These are phyloP conservation scores for Thalassarche chlororhynchos DNA, from an alignment of 2,113 vertebrate genomes.

Conservation along the genomic window DNA sequence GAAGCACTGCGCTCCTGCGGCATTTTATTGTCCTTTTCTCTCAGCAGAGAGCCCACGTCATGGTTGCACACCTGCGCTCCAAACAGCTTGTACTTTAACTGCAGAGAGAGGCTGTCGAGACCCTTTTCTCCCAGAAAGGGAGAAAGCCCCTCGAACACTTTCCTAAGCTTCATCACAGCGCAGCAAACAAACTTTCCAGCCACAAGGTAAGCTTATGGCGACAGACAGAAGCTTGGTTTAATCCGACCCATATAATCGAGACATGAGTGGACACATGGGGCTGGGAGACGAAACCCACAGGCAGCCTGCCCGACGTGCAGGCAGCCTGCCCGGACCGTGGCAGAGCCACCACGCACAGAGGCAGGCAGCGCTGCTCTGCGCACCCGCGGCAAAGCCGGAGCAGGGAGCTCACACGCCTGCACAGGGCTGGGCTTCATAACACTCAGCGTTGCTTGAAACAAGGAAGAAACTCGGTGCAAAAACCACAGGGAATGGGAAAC, in stretches of 20 bases:
- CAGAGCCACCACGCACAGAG: not conserved
- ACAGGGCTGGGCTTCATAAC: not conserved
- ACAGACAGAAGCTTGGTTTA: not conserved
- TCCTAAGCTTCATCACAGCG: not conserved
- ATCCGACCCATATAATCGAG: rapidly evolving
- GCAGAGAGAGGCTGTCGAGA: not conserved
- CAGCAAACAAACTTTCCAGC: not conserved
- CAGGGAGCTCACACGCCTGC: not conserved
- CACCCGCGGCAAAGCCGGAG: not conserved
- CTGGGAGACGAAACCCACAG: not conserved
- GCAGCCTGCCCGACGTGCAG: not conserved
- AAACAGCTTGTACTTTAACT: not conserved
- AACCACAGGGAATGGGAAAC: not conserved
- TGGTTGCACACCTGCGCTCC: not conserved
- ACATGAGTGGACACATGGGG: not conserved
- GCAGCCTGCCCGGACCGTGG: not conserved
- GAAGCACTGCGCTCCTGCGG: not conserved
- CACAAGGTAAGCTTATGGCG: not conserved
- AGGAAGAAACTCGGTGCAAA: not conserved
- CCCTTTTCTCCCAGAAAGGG: not conserved
- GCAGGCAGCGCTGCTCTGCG: not conserved
- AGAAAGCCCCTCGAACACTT: not conserved
- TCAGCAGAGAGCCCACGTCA: not conserved
- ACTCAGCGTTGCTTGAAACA: not conserved
- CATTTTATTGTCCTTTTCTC: too few relatives aligned